Evolutionary conservation across 2,797 vertebrate genomes (phyloP), one percentile per base, ranked within the genome.

Genomic region (Ammospiza maritima): DNA sequence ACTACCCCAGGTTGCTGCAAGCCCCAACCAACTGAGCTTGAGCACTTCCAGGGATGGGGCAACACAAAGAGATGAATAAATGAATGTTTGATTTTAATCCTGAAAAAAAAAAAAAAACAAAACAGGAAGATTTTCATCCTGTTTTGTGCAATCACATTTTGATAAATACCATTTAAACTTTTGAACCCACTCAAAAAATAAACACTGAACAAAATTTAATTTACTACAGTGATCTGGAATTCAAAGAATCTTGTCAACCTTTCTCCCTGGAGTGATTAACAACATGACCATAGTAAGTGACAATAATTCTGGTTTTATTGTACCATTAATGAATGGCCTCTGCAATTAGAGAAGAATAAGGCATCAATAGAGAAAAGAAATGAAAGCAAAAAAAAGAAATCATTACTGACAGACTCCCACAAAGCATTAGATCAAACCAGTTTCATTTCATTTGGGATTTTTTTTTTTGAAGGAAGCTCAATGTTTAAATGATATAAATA

Each of bases 281-380:
- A 93, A 91, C 48, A 47, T 75, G 85, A 83, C 45, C 84, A 50
- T 4, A 90, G 65, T 85, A 85, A 66, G 93, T 94, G 57, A 77
- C 92, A 95, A 94, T 89, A 94, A 92, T 69, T 96, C 58, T 96
- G 66, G 96, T 96, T 90, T 79, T 54, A 86, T 69, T 67, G 67
- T 84, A 65, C 65, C 62, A 95, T 91, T 97, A 96, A 93, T 81
- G 89, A 83, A 84, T 89, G 83, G 21, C 47, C 16, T 96, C 81
- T 84, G 44, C 64, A 96, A 96, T 96, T 89, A 93, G 51, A 88
- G 84, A 76, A 94, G 74, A 95, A 94, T 50, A 94, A 90, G 87
- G 80, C 50, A 85, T 45, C 47, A 92, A 82, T 3, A 89, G 36
- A 88, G 50, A 90, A 84, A 60, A 75, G 13, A 91, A 96, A 96